These are phyloP conservation scores for Mellilla xanthometata DNA, from an alignment of 2,888 invertebrate species.

Conservation along the genomic window DNA sequence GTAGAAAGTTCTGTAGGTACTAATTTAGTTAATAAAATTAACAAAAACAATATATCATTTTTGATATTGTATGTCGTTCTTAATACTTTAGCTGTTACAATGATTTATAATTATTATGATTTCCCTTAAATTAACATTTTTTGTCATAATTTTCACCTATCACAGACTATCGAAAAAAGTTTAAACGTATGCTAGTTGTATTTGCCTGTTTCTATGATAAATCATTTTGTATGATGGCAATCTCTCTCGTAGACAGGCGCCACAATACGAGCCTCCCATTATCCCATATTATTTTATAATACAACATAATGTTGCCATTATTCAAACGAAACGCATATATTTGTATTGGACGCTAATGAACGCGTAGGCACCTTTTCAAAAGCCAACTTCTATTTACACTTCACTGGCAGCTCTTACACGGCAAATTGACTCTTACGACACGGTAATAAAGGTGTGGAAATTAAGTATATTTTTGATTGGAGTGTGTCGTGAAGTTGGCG, in stretches of 20 bases:
- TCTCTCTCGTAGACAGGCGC: neutral
- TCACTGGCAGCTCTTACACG: constrained; percentile 5
- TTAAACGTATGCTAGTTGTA: no score
- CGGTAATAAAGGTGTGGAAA: constrained; percentile 9
- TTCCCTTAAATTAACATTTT: no score
- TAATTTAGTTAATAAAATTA: no score
- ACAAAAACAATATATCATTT: no score
- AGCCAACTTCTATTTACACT: constrained; percentile 36
- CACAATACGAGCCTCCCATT: constrained; percentile 61
- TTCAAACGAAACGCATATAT: constrained; percentile 61
- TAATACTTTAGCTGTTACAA: no score
- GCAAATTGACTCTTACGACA: constrained; percentile 39
- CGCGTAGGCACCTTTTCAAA: constrained; percentile 66
- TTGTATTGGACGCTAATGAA: constrained; percentile 75
- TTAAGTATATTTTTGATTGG: constrained; percentile 6
- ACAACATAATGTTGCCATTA: constrained; percentile 63
- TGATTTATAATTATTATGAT: no score
- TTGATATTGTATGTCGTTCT: no score
- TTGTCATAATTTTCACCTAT: no score
- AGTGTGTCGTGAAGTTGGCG: constrained; percentile 36
- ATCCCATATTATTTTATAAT: constrained; percentile 76
- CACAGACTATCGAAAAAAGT: no score
- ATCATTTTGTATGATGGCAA: no score
- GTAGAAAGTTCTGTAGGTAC: no score
- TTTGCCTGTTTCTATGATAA: neutral